Percentiles rank a stretch among this genome's conserved stretches.
phyloP scores from a whole-genome alignment of 2,113 vertebrate species.

The Aleadryas rufinucha region DNA sequence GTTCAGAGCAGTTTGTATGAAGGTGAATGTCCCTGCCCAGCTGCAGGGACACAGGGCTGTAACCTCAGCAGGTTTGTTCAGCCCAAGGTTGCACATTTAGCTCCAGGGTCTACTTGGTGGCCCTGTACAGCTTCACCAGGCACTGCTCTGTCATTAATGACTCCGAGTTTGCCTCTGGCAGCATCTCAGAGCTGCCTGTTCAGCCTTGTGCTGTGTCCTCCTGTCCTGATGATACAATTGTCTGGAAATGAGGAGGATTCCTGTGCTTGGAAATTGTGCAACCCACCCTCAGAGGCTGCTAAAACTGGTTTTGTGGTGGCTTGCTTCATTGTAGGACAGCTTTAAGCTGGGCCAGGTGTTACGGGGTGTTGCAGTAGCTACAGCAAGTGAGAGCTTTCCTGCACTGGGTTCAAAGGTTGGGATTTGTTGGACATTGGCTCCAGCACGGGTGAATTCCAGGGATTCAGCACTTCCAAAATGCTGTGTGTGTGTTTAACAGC shows the following conservation, averaged over 20 bases:
- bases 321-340: neutral
- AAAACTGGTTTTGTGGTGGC: neutral
- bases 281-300: neutral
- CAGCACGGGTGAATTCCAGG: neutral
- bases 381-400: neutral
- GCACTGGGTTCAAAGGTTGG: neutral
- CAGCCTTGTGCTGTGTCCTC: neutral
- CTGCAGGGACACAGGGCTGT: neutral
- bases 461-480: accelerated
- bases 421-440: neutral
- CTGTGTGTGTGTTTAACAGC: neutral
- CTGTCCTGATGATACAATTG: neutral
- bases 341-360: too few relatives aligned
- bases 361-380: neutral
- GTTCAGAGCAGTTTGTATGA: neutral
- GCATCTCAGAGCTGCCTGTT: neutral
- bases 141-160: neutral
- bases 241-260: neutral
- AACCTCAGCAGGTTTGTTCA: neutral
- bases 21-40: neutral
- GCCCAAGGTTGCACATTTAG: neutral
- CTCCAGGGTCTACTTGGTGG: neutral
- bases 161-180: neutral
- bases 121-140: neutral
- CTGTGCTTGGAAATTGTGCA: neutral